A percentile compares a stretch with the other conserved stretches of the same genome.
phyloP scores from a whole-genome alignment of 2,888 invertebrate genomes.

The Nephrotoma guestfalica region DNA sequence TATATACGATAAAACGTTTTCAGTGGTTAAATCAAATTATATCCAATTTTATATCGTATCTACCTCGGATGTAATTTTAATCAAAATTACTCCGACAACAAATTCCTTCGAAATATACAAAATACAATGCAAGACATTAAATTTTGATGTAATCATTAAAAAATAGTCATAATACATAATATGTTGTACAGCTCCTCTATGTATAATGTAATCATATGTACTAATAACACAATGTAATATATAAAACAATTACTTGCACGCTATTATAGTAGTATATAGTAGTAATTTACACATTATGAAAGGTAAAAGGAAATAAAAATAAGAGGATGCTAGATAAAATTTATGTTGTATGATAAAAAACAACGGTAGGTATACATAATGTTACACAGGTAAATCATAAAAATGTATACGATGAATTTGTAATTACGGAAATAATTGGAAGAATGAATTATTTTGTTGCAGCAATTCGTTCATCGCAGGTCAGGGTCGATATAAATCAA shows the following conservation, averaged over 20 bases:
- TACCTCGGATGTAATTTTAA: not conserved
- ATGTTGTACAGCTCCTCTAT: not conserved
- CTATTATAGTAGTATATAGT: not conserved
- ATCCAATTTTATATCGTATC: not conserved
- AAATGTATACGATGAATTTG: not conserved
- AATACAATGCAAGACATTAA: not conserved
- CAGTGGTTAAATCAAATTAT: not conserved
- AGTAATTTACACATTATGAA: not conserved
- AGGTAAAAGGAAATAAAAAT: not conserved
- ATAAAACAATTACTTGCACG: not conserved
- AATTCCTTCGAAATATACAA: not conserved
- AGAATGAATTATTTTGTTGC: not conserved
- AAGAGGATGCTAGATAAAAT: not conserved
- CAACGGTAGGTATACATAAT: not conserved
- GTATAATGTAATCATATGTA: not conserved
- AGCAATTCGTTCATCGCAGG: not conserved
- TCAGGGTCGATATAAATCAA: not conserved
- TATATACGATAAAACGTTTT: not conserved
- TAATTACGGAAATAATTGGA: not conserved
- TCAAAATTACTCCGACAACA: not conserved
- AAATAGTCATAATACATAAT: not conserved
- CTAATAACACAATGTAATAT: not conserved
- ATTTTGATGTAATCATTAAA: not conserved
- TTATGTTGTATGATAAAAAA: not conserved
- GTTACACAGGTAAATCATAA: not conserved